A percentile compares a stretch with the other conserved stretches of the same genome.
phyloP scores from a whole-genome alignment of 2,888 invertebrate genomes.

The Rhyacophila evoluta region DNA sequence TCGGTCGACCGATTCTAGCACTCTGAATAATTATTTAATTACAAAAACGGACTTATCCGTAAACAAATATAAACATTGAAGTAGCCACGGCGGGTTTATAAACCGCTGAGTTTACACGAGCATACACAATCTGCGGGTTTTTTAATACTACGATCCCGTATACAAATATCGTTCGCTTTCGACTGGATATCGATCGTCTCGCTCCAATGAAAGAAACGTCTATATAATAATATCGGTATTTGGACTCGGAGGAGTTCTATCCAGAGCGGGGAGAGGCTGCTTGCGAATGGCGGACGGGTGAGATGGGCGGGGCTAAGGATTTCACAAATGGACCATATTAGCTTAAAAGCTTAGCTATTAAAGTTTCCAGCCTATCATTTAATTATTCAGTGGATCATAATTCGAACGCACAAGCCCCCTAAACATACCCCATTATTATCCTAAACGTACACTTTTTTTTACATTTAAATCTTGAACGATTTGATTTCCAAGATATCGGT shows the following conservation, averaged over 20 bases:
- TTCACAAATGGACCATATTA: background rate
- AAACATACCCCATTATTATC: background rate
- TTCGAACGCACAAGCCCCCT: background rate
- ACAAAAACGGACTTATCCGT: constrained; percentile 44
- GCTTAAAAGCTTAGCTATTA: constrained; percentile 10
- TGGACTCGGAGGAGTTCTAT: background rate
- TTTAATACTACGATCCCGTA: constrained; percentile 14
- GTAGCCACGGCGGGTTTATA: constrained; percentile 44
- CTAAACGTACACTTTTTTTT: no score
- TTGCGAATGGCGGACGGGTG: constrained; percentile 12
- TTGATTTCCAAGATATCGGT: no score
- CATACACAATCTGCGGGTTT: constrained; percentile 22
- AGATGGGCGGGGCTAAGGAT: background rate
- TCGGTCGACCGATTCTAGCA: constrained; percentile 36
- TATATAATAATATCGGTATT: background rate
- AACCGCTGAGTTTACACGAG: constrained; percentile 43
- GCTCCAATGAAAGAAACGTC: background rate
- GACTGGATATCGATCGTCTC: constrained; percentile 11
- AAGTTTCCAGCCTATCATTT: constrained; percentile 12
- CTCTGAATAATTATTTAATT: constrained; percentile 52
- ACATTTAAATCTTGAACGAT: no score
- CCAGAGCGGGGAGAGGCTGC: background rate
- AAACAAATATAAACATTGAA: constrained; percentile 47
- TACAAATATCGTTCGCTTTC: constrained; percentile 13
- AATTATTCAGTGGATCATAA: background rate